These are phyloP conservation scores for Aphidius colemani DNA, from an alignment of 2,888 invertebrate species.

Conservation along the genomic window DNA sequence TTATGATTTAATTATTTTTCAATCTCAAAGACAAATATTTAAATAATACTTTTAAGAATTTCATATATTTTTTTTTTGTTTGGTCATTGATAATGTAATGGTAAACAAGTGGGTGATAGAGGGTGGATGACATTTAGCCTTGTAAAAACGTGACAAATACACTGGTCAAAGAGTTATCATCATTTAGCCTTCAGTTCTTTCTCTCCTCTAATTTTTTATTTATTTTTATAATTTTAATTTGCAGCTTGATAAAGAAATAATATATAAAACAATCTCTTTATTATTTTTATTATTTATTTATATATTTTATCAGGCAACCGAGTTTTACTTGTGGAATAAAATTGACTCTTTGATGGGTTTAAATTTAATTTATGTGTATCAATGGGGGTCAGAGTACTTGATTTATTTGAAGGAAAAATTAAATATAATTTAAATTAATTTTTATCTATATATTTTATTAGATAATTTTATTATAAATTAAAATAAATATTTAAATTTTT, in stretches of 20 bases:
- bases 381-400: no score
- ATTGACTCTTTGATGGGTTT: no score
- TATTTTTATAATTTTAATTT: not conserved
- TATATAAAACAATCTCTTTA: not conserved
- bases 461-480: no score
- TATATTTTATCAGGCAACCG: not conserved
- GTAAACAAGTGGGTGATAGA: not conserved
- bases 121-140: slow-evolving; percentile 12
- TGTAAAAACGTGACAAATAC: not conserved
- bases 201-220: not conserved
- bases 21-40: no score
- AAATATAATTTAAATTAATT: no score
- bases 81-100: not conserved
- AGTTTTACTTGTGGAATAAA: not conserved
- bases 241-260: not conserved
- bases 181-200: not conserved
- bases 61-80: no score
- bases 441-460: no score
- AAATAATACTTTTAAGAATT: no score
- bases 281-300: not conserved
- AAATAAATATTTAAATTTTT: no score
- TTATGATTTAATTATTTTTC: no score
- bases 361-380: no score
- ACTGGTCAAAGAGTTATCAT: slow-evolving; percentile 5
- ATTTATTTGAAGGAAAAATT: no score